Base-by-base conservation (phyloP, 2,113 vertebrate species). In the Campylomormyrus numenius region DNA sequence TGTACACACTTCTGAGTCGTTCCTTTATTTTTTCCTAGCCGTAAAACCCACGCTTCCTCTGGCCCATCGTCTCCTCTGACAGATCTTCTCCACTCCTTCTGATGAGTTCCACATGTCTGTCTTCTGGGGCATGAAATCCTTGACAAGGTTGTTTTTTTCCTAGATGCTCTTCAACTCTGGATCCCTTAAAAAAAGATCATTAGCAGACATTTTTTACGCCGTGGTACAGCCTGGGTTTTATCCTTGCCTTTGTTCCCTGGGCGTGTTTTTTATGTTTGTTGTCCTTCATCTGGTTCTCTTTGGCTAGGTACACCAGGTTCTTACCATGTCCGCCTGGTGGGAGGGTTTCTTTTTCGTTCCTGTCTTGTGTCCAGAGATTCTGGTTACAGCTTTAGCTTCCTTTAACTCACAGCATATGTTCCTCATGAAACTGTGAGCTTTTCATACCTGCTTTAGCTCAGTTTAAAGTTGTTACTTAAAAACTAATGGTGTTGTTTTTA, bases 101-200 rank as follows among this genome's bases (percentile, higher is more conserved):
- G 85, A 90, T 88, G 89, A 49, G 53, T 90, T 90, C 85, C 89
- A 90, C 89, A 90, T 90, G 85, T 90, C 88, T 52, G 70, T 89
- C 49, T 89, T 89, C 70, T 53, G 74, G 66, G 70, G 62, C 45
- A 50, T 74, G 70, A 48, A 21, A 89, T 83, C 74, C 70, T 50
- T 53, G 17, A 89, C 70, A 45, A n/a, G 11, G 88, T 45, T 53
- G 27, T 58, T 48, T 62, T 70, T 70, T 85, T 90, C 45, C 19
- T 88, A 50, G 49, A 42, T n/a, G 89, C 24, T 48, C 85, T 45
- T 85, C 52, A 62, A 17, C 24, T 53, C 24, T 2, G 24, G 39
- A 58, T 89, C 58, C n/a, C 53, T 31, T n/a, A 58, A 45, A 58
- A 77, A 58, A 89, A 87, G 27, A 35, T 35, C 85, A 87, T 31